phyloP scores from a whole-genome alignment of 2,113 vertebrate species.

The Rhinoptilus africanus region DNA sequence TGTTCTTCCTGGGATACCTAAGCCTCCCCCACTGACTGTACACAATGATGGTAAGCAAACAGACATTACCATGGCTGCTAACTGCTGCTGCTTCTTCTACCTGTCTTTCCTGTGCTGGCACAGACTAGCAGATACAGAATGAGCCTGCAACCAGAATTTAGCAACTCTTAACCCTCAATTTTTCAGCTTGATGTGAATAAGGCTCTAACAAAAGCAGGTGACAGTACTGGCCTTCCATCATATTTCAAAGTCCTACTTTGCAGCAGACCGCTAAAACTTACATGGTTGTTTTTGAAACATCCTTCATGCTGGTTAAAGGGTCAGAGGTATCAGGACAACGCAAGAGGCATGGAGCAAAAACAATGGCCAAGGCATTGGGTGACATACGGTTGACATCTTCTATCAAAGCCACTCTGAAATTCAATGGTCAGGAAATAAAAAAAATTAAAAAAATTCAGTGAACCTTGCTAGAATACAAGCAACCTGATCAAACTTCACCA shows the following conservation, averaged over 20 bases:
- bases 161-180: background rate
- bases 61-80: background rate
- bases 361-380: constrained; percentile 90
- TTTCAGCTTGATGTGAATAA: background rate
- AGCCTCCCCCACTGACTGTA: background rate
- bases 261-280: constrained; percentile 67
- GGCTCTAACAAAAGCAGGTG: background rate
- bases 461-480: background rate
- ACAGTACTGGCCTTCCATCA: background rate
- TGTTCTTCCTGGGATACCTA: background rate
- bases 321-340: constrained; percentile 91
- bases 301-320: constrained; percentile 95
- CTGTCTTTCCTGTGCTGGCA: background rate
- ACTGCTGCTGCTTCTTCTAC: background rate
- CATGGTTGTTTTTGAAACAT: constrained; percentile 94
- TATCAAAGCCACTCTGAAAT: constrained; percentile 86
- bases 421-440: background rate
- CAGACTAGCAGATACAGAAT: background rate
- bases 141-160: background rate
- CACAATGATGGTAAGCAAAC: background rate
- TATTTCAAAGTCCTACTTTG: background rate
- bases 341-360: constrained; percentile 93
- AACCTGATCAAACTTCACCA: background rate
- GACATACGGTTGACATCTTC: constrained; percentile 96
- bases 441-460: background rate